phyloP scores from a whole-genome alignment of 2,888 invertebrate species.

The Acanthosepion lycidas region DNA sequence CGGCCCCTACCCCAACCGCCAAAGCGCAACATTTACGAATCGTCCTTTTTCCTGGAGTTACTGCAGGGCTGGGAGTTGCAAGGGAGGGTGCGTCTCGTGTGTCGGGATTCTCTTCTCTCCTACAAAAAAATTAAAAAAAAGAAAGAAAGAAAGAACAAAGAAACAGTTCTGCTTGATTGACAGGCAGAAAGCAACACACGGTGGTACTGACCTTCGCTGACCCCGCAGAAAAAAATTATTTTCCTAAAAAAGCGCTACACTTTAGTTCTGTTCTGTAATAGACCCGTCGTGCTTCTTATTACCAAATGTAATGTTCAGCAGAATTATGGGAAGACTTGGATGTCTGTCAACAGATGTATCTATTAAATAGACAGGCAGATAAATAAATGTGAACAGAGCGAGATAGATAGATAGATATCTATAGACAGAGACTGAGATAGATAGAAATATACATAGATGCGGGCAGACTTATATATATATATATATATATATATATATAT shows the following conservation, averaged over 20 bases:
- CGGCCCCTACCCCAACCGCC: not conserved
- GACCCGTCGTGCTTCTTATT: not conserved
- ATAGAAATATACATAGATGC: no score
- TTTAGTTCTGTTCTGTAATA: not conserved
- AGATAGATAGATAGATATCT: not conserved
- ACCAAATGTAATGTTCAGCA: not conserved
- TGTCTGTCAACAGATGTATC: not conserved
- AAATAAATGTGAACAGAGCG: not conserved
- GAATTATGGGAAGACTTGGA: not conserved
- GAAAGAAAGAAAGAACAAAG: not conserved
- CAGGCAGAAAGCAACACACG: slow-evolving; percentile 17
- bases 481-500: no score
- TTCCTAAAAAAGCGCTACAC: not conserved
- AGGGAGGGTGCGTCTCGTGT: no score
- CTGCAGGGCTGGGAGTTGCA: no score
- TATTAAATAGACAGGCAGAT: not conserved
- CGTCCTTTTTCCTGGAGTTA: no score
- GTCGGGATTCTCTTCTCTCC: no score
- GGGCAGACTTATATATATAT: no score
- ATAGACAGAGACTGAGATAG: no score
- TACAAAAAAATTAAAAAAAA: no score
- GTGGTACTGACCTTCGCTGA: slow-evolving; percentile 8
- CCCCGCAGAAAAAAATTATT: slow-evolving; percentile 6
- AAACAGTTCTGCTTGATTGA: not conserved
- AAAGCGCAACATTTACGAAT: no score